A percentile compares a stretch with the other conserved stretches of the same genome.
Conservation (phyloP, 2,113 vertebrate genomes). For the Desmodus rotundus region DNA sequence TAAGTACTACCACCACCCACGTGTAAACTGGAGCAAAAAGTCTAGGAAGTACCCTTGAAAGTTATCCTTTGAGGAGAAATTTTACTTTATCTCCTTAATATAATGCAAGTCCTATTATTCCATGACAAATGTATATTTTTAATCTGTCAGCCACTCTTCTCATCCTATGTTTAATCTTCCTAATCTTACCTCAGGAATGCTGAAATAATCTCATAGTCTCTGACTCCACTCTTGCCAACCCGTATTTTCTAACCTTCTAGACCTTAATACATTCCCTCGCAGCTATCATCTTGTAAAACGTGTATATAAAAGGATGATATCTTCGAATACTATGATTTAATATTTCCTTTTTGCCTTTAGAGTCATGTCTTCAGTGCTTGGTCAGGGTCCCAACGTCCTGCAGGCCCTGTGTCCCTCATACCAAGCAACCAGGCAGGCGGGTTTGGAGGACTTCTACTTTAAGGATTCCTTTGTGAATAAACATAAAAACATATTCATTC, state of each 20-base stretch:
- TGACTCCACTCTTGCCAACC: neutral
- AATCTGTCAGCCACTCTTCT: neutral
- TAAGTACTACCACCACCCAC: neutral
- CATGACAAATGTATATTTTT: neutral
- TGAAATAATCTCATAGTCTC: neutral
- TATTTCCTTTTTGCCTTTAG: neutral
- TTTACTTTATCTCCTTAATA: neutral
- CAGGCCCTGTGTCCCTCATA: too few species aligned
- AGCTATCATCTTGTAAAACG: neutral
- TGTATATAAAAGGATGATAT: neutral
- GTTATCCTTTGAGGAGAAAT: neutral
- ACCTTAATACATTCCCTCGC: neutral
- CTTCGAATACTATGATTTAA: neutral
- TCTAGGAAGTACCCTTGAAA: neutral
- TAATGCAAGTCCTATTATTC: neutral
- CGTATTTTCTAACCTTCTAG: neutral
- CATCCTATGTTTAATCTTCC: neutral
- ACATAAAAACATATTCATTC: neutral
- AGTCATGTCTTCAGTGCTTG: neutral
- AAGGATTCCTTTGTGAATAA: neutral
- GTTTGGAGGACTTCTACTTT: neutral
- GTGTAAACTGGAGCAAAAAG: neutral
- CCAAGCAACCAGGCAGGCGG: neutral
- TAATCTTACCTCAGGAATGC: neutral
- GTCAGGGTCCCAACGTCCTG: neutral